phyloP scores from a whole-genome alignment of 2,888 invertebrate species.

The Yponomeuta plumbellus region DNA sequence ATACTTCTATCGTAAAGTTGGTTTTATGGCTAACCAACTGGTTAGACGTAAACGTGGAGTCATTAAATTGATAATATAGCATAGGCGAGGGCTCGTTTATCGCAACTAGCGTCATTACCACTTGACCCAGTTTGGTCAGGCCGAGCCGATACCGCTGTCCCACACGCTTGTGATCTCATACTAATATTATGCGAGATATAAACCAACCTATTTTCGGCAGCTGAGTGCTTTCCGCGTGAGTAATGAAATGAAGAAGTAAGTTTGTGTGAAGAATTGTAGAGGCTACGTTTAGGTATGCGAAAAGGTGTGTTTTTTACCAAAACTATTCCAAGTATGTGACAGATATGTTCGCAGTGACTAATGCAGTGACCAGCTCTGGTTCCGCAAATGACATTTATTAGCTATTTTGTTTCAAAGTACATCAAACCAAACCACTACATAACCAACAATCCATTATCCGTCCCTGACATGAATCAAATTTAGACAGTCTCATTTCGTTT shows the following conservation, averaged over 20 bases:
- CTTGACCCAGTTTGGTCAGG: slow-evolving; percentile 63
- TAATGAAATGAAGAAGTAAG: not conserved
- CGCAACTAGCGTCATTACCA: slow-evolving; percentile 62
- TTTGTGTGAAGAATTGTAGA: too few relatives aligned
- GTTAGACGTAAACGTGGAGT: not conserved
- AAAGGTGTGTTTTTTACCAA: too few relatives aligned
- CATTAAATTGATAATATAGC: slow-evolving; percentile 56
- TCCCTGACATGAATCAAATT: not conserved
- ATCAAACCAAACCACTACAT: too few relatives aligned
- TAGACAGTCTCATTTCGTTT: not conserved
- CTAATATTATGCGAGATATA: not conserved
- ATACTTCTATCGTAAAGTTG: not conserved
- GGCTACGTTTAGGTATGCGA: too few relatives aligned
- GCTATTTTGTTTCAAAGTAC: too few relatives aligned
- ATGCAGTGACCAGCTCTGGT: too few relatives aligned
- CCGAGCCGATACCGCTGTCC: slow-evolving; percentile 60
- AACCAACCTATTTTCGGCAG: slow-evolving; percentile 7
- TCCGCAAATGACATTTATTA: too few relatives aligned
- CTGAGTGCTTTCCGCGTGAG: slow-evolving; percentile 3
- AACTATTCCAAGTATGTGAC: too few relatives aligned
- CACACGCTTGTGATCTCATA: slow-evolving; percentile 24
- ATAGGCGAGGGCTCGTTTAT: slow-evolving; percentile 62
- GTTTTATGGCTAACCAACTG: slow-evolving; percentile 7
- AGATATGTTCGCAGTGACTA: too few relatives aligned
- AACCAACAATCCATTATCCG: not conserved